These are phyloP conservation scores for Dendrolimus kikuchii DNA, from an alignment of 1,140 invertebrate genomes.

Conservation along the genomic window DNA sequence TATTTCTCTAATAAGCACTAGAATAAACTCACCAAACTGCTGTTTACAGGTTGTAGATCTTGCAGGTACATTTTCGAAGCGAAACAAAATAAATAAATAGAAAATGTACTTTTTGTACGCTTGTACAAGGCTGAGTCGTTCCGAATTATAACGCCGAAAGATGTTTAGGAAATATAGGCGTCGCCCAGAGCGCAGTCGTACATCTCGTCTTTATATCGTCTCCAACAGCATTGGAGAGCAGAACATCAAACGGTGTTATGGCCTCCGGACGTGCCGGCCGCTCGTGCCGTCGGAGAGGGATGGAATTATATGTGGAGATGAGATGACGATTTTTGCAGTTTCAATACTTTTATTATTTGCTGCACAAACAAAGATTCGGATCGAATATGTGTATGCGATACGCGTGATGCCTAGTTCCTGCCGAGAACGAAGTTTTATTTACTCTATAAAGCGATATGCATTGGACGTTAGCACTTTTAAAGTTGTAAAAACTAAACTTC, in stretches of 20 bases:
- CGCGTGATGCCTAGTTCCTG: constrained; percentile 17
- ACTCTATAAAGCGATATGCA: no score
- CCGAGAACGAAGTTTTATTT: constrained; percentile 18
- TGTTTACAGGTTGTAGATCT: no score
- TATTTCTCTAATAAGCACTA: no score
- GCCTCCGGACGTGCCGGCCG: constrained; percentile 74
- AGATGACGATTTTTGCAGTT: constrained; percentile 42
- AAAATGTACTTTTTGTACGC: constrained; percentile 4
- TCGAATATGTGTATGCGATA: constrained; percentile 32
- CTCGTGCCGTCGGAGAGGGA: constrained; percentile 69
- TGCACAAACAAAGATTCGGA: constrained; percentile 52
- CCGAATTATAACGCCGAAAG: constrained; percentile 61
- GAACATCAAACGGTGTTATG: constrained; percentile 81
- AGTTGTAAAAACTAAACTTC: no score
- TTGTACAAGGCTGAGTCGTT: constrained; percentile 51
- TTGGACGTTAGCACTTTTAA: no score
- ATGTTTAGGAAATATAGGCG: constrained; percentile 71
- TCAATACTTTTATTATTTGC: constrained; percentile 59
- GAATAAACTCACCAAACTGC: no score
- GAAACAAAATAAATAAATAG: no score
- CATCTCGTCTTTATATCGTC: constrained; percentile 80
- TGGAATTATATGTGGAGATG: constrained; percentile 37
- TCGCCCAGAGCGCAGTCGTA: constrained; percentile 79
- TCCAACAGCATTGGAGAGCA: constrained; percentile 85
- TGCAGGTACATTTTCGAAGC: no score